Conservation (phyloP, 2,888 invertebrate species). For the Eudasyphora cyanicolor region DNA sequence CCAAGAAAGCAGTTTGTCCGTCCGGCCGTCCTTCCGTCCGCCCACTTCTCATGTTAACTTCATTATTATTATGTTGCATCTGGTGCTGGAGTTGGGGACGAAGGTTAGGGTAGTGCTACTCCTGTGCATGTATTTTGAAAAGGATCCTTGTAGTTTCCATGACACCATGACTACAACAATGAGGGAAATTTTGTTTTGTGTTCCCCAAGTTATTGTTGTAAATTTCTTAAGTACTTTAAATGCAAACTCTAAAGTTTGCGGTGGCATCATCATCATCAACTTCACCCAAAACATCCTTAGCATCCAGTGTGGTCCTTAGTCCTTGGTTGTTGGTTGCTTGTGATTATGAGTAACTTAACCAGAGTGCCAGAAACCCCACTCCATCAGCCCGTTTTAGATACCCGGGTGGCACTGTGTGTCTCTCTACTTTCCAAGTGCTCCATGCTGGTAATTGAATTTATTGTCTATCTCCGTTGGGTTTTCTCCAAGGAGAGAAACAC, state of each 20-base stretch:
- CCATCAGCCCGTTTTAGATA: neutral
- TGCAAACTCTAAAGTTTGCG: constrained; percentile 53
- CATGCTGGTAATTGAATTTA: constrained; percentile 63
- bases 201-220: constrained; percentile 46
- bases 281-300: neutral
- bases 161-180: neutral
- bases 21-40: too few species aligned
- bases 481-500: constrained; percentile 31
- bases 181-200: neutral
- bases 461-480: constrained; percentile 59
- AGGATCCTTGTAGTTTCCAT: constrained; percentile 26
- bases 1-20: neutral
- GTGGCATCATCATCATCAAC: constrained; percentile 24
- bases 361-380: neutral
- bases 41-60: constrained; percentile 52
- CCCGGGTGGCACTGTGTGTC: neutral
- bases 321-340: constrained; percentile 15
- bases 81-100: neutral
- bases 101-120: neutral
- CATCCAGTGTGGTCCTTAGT: neutral
- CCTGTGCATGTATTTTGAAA: neutral
- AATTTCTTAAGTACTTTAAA: constrained; percentile 54
- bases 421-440: constrained; percentile 33
- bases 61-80: constrained; percentile 38
- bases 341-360: constrained; percentile 35